phyloP scores from a whole-genome alignment of 2,888 invertebrate genomes.

The Cantharis nigra region DNA sequence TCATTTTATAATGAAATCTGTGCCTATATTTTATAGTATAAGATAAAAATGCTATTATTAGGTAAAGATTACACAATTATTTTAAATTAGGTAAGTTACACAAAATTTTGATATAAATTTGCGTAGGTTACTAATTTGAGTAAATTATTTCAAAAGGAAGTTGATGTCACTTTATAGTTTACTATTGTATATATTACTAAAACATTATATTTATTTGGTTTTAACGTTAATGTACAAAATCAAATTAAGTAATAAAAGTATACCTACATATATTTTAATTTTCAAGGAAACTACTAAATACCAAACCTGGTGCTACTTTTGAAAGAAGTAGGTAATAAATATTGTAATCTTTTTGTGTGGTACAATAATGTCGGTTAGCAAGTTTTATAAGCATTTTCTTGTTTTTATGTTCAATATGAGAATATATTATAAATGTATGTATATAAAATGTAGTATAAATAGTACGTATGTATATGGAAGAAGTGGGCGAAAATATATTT shows the following conservation, averaged over 20 bases:
- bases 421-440: not conserved
- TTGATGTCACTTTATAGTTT: not conserved
- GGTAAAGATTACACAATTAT: not conserved
- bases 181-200: not conserved
- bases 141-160: not conserved
- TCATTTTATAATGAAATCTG: not conserved
- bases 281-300: not conserved
- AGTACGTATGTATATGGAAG: not conserved
- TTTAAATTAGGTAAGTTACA: not conserved
- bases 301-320: not conserved
- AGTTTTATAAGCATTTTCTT: not conserved
- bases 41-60: not conserved
- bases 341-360: not conserved
- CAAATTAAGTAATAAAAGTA: not conserved
- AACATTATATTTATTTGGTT: not conserved
- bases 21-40: not conserved
- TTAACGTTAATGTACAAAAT: not conserved
- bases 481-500: not conserved
- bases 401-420: not conserved
- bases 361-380: not conserved
- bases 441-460: too few relatives aligned
- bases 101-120: not conserved
- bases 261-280: not conserved
- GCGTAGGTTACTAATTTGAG: not conserved
- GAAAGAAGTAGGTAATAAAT: not conserved